A percentile compares a stretch with the other conserved stretches of the same genome.
Conservation (phyloP, 2,888 invertebrate species). For the Meganola albula region DNA sequence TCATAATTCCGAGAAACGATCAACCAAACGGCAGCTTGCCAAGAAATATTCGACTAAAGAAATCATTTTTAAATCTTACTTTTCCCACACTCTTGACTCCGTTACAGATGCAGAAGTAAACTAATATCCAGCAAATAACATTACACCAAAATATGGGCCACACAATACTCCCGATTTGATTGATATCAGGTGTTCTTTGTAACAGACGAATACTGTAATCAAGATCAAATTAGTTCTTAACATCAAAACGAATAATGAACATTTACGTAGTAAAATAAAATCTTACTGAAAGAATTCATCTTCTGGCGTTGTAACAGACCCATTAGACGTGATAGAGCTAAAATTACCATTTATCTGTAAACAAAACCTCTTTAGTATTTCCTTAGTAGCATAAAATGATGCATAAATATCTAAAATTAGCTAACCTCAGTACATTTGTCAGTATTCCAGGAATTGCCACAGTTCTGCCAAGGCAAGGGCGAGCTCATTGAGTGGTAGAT, state of each 20-base stretch:
- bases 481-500: constrained; percentile 82
- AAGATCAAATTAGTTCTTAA: too few relatives aligned
- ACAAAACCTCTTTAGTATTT: too few relatives aligned
- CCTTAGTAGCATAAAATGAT: too few relatives aligned
- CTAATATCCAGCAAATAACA: constrained; percentile 86
- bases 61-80: constrained; percentile 65
- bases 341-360: constrained; percentile 63
- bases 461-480: constrained; percentile 86
- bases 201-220: constrained; percentile 87
- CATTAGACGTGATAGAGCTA: constrained; percentile 45
- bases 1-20: constrained; percentile 18
- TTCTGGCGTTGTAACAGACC: constrained; percentile 80
- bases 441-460: constrained; percentile 90
- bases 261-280: constrained; percentile 12
- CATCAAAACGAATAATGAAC: not conserved
- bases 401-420: constrained; percentile 22
- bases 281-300: constrained; percentile 92
- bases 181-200: constrained; percentile 84
- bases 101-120: constrained; percentile 90
- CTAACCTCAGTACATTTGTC: constrained; percentile 81
- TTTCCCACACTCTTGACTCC: constrained; percentile 93
- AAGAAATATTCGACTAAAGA: constrained; percentile 28
- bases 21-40: constrained; percentile 39
- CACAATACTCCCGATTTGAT: constrained; percentile 85
- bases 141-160: constrained; percentile 88